Conservation (phyloP, 2,797 vertebrate species). For the Monodelphis domestica region DNA sequence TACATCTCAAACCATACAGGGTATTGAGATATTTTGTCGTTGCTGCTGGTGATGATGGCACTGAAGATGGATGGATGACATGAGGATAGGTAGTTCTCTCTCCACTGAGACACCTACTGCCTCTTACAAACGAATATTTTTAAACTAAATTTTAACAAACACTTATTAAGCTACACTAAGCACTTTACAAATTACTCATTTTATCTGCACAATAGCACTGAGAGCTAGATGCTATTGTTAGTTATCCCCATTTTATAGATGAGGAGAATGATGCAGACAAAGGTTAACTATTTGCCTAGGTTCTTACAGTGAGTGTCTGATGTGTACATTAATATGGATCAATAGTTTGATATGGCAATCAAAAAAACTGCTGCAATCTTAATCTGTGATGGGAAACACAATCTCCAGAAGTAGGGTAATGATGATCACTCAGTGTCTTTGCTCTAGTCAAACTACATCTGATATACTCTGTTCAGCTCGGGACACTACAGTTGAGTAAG, state of each 20-base stretch:
- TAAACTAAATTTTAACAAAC: not conserved
- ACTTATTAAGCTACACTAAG: not conserved
- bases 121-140: not conserved
- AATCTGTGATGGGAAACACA: not conserved
- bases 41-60: not conserved
- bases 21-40: not conserved
- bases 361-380: not conserved
- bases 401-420: not conserved
- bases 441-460: not conserved
- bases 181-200: not conserved
- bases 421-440: not conserved
- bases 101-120: too few relatives aligned
- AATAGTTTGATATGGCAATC: not conserved
- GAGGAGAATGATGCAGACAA: not conserved
- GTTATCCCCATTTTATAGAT: conserved; percentile 3
- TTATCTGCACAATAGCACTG: not conserved
- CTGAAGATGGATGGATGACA: too few relatives aligned
- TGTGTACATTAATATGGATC: not conserved
- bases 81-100: too few relatives aligned
- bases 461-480: not conserved
- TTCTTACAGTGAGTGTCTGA: not conserved
- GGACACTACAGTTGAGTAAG: not conserved
- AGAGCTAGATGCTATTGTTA: not conserved
- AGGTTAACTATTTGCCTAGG: not conserved
- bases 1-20: not conserved